Evolutionary conservation across 2,888 invertebrate species (phyloP).

Genomic region (Pecten maximus): DNA sequence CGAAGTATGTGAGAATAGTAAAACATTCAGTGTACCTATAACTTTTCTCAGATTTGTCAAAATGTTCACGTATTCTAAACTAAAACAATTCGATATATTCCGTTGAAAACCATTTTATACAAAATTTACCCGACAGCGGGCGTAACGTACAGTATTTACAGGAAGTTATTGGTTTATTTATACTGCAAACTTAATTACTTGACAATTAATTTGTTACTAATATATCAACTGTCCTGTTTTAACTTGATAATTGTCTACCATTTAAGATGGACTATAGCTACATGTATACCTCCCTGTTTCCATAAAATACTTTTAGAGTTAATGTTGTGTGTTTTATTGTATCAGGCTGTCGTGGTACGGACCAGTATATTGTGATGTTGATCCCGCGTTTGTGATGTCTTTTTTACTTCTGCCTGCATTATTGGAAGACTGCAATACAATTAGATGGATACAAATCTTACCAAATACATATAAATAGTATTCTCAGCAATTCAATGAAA

Average conservation of each 20-base stretch:
- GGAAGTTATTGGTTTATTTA: too few relatives aligned
- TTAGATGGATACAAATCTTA: background rate
- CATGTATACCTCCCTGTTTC: background rate
- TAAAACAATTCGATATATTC: too few relatives aligned
- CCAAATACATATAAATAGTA: conserved; percentile 25
- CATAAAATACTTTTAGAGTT: background rate
- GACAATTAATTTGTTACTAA: too few relatives aligned
- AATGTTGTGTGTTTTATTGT: background rate
- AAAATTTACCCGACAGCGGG: too few relatives aligned
- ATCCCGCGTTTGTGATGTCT: background rate
- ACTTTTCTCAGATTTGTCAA: too few relatives aligned
- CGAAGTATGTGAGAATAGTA: too few relatives aligned
- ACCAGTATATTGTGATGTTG: background rate
- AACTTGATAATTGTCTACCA: background rate
- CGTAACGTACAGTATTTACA: too few relatives aligned
- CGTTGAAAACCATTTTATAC: too few relatives aligned
- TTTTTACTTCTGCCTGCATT: background rate
- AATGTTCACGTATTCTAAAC: too few relatives aligned
- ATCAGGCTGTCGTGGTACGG: background rate
- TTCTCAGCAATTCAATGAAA: background rate
- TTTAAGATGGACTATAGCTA: background rate
- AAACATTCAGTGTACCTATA: too few relatives aligned
- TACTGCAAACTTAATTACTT: too few relatives aligned
- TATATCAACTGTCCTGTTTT: too few relatives aligned
- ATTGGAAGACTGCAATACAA: background rate